Percentiles rank a stretch among this genome's conserved stretches.
Conservation (phyloP, 2,113 vertebrate species). For the Notechis scutatus region DNA sequence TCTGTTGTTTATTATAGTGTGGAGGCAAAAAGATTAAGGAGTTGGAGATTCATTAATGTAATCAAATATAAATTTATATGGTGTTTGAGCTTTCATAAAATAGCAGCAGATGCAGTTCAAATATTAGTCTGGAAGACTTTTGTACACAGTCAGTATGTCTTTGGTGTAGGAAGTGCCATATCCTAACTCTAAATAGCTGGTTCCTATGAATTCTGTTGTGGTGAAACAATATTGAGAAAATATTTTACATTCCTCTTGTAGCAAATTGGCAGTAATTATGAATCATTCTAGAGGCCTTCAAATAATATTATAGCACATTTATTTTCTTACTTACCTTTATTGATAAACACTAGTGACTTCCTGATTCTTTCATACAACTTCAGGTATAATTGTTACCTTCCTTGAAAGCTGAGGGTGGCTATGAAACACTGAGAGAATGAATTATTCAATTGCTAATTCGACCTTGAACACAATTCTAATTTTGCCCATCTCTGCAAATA, state of each 20-base stretch:
- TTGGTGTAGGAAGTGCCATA: background rate
- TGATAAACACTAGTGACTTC: constrained; percentile 11
- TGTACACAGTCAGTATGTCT: background rate
- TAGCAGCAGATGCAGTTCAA: too few species aligned
- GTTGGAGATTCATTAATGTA: too few species aligned
- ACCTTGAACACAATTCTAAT: background rate
- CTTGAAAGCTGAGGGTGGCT: background rate
- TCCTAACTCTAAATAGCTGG: background rate
- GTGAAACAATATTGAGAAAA: background rate
- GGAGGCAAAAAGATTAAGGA: too few species aligned
- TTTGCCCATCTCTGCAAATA: background rate
- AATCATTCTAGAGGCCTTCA: constrained; percentile 5
- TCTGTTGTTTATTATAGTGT: too few species aligned
- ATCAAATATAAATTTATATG: too few species aligned
- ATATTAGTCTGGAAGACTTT: background rate
- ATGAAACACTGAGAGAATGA: constrained; percentile 12
- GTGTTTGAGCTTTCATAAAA: too few species aligned
- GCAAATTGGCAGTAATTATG: background rate
- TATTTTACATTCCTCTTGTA: constrained; percentile 10
- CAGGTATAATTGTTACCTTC: constrained; percentile 25
- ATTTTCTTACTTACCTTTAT: too few species aligned
- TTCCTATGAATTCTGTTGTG: background rate
- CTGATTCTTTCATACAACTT: background rate
- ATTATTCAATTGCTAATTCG: background rate
- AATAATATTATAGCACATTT: background rate